phyloP scores from a whole-genome alignment of 2,797 vertebrate genomes.

The Mormyrus proboscirostris region DNA sequence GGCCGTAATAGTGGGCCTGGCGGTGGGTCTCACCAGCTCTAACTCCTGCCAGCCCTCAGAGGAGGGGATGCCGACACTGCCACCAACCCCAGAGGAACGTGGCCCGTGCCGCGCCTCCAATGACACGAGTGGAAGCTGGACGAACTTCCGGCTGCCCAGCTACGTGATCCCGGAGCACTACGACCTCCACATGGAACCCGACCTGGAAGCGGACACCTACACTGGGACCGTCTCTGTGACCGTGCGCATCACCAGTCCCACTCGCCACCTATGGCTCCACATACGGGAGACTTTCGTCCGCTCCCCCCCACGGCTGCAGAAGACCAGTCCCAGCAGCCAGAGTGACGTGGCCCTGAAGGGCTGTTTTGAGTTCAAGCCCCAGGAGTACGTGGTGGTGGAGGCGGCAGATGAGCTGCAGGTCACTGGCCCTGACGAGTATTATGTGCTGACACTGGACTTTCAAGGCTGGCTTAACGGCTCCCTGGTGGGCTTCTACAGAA shows the following conservation, averaged over 20 bases:
- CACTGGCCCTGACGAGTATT: constrained; percentile 40
- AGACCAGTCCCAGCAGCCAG: constrained; percentile 16
- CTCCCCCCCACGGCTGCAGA: constrained; percentile 36
- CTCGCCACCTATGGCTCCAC: constrained; percentile 80
- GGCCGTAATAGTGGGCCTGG: constrained; percentile 78
- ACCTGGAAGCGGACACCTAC: constrained; percentile 72
- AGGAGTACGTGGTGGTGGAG: constrained; percentile 83
- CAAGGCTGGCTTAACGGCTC: constrained; percentile 83
- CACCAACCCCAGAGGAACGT: constrained; percentile 23
- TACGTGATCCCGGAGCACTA: constrained; percentile 77
- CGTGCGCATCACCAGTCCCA: constrained; percentile 55
- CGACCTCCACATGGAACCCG: constrained; percentile 72
- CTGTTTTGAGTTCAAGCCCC: constrained; percentile 74
- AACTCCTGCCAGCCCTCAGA: not conserved
- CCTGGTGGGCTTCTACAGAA: constrained; percentile 90
- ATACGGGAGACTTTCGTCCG: constrained; percentile 77
- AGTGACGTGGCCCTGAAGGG: constrained; percentile 50
- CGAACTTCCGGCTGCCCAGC: constrained; percentile 74
- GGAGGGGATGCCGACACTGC: not conserved
- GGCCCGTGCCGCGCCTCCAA: constrained; percentile 60
- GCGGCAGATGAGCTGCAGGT: constrained; percentile 49
- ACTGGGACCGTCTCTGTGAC: constrained; percentile 67
- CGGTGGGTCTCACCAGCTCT: constrained; percentile 67
- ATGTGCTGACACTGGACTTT: constrained; percentile 77
- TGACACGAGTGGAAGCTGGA: constrained; percentile 70